phyloP scores from a whole-genome alignment of 2,888 invertebrate genomes.

The Spicauda simplicius region DNA sequence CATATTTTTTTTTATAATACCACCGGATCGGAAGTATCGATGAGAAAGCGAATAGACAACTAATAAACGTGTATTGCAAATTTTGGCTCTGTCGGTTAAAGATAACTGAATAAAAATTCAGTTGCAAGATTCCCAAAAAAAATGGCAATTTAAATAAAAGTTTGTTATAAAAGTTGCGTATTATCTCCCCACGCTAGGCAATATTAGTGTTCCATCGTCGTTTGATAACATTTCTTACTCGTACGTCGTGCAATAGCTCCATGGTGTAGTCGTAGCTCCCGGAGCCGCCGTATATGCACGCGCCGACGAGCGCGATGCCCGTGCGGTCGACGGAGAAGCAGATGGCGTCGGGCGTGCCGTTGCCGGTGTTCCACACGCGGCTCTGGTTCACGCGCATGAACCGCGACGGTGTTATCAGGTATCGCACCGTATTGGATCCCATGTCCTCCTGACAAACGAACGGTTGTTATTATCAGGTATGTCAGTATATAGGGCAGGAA shows the following conservation, averaged over 20 bases:
- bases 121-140: too few relatives aligned
- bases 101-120: too few relatives aligned
- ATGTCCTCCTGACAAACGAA: constrained; percentile 85
- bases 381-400: constrained; percentile 96
- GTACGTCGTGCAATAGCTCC: constrained; percentile 91
- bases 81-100: too few relatives aligned
- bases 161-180: too few relatives aligned
- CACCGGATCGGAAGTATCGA: too few relatives aligned
- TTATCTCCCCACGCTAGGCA: too few relatives aligned
- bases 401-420: constrained; percentile 94
- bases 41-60: too few relatives aligned
- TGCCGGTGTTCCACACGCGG: constrained; percentile 98
- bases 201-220: too few relatives aligned
- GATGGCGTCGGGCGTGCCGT: constrained; percentile 98
- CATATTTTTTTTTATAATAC: too few relatives aligned
- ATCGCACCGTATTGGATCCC: constrained; percentile 88
- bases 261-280: constrained; percentile 96
- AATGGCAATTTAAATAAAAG: too few relatives aligned
- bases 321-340: constrained; percentile 96
- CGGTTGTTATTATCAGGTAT: neutral
- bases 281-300: constrained; percentile 94
- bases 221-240: constrained; percentile 51
- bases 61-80: too few relatives aligned
- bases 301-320: constrained; percentile 95
- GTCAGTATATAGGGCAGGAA: too few relatives aligned